Conservation (phyloP, 2,888 invertebrate genomes). For the Leptura quadrifasciata region DNA sequence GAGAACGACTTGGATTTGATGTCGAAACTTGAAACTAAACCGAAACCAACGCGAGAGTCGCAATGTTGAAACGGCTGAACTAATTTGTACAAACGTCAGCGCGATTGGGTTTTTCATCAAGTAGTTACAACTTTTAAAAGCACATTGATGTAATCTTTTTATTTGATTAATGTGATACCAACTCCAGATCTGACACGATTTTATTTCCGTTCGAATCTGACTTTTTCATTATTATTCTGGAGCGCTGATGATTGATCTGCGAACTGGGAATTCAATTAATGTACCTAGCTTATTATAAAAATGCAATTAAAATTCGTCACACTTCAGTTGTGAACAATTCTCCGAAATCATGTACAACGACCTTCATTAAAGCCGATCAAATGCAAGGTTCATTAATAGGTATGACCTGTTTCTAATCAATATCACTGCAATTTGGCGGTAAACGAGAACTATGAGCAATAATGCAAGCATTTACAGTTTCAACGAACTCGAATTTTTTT, state of each 20-base stretch:
- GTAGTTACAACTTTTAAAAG: slow-evolving; percentile 45
- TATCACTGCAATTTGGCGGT: too few relatives aligned
- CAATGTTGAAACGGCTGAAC: slow-evolving; percentile 32
- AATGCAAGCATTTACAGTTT: too few relatives aligned
- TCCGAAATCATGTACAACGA: too few relatives aligned
- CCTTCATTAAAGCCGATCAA: too few relatives aligned
- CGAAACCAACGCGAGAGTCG: slow-evolving; percentile 18
- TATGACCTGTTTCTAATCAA: too few relatives aligned
- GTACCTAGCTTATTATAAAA: neutral
- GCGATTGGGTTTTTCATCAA: slow-evolving; percentile 38
- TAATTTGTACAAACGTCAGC: slow-evolving; percentile 47
- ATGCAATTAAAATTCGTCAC: slow-evolving; percentile 2
- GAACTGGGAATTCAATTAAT: neutral
- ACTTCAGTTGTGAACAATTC: neutral
- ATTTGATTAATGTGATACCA: slow-evolving; percentile 43
- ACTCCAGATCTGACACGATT: slow-evolving; percentile 12
- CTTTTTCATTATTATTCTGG: neutral
- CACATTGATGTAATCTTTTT: slow-evolving; percentile 46
- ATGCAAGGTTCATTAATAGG: too few relatives aligned
- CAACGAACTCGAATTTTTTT: too few relatives aligned
- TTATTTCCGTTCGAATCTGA: slow-evolving; percentile 15
- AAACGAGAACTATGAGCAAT: too few relatives aligned
- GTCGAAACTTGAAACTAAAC: slow-evolving; percentile 28
- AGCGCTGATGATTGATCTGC: neutral
- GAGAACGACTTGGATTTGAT: slow-evolving; percentile 27